Base-by-base conservation (phyloP, 2,888 invertebrate species). In the Drosophila acutilabella region DNA sequence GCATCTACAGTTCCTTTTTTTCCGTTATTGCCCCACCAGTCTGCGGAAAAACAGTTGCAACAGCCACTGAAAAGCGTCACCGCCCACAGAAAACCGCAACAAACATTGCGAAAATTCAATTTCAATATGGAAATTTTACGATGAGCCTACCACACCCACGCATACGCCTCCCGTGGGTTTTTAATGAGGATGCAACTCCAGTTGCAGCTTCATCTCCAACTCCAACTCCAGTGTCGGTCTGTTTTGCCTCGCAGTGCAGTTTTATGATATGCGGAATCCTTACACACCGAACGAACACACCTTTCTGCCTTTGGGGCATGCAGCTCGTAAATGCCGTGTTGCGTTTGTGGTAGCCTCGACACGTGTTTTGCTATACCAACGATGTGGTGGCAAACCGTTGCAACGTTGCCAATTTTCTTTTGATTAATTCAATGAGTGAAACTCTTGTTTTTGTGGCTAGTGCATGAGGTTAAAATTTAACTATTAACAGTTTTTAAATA, bases 91-190 rank as follows among this genome's bases (percentile, higher is more conserved):
- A 74, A 71, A 74, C 80, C 79, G 71, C 82, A 78, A 70, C 78
- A 80, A 79, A 77, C 79, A 75, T 81, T 13, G 76, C 77, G 85
- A 84, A 90, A 90, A 90, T 86, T 89, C 88, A 90, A 89, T 90
- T 90, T 89, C 84, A 82, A 87, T 89, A 90, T 88, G 88, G 80
- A 81, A 80, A 85, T 83, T 83, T 80, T 80, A 4, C 42, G 33
- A 38, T 50, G 71, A 44, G 45, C 65, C 48, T 20, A 42, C 40
- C 68, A 52, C 26, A 42, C 42, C 59, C 68, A 53, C 62, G 41
- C 47, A 33, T n/a, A 53, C 69, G 70, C 66, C 73, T 64, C 57
- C 40, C 59, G 36, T 36, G 20, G 36, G 57, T 57, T 47, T 69
- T 74, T 74, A 71, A 78, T 78, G 77, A 71, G 67, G 40, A 47